Base-by-base conservation (phyloP, 2,888 invertebrate species). In the Cheilosia pagana region DNA sequence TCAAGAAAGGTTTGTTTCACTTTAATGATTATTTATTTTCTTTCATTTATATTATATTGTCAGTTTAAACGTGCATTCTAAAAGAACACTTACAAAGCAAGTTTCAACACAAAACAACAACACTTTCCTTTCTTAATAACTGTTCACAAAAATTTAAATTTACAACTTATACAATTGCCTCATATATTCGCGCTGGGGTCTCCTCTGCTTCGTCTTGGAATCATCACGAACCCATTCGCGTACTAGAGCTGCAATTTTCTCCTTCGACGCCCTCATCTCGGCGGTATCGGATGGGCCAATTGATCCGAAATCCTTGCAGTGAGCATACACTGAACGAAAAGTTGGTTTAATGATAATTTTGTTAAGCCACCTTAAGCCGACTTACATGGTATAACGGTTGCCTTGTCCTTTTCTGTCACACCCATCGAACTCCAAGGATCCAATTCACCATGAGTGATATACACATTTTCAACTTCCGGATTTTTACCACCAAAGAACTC, bases 371-470 rank as follows among this genome's bases (percentile, higher is more conserved):
- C 7, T 16, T 45, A 19, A 45, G 8, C 16, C 8, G 16, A 2
- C 50, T 89, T 89, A 79, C 89, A 43, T 35, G 90, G 87, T 57
- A 92, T 89, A 35, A 91, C 85, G 0, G 89, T 89, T 43, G 90
- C 90, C 16, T 88, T 88, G 2, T 89, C 87, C 1, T 59, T 60
- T 2, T 91, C 90, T 12, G 90, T 88, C 6, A 92, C 89, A 6
- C 94, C 94, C 81, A 94, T 90, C 4, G 92, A 88, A 88, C 92
- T 92, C 94, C 94, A 94, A 25, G 94, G 94, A 90, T 94, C 94
- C 14, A 93, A 87, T 59, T 90, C 90, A 1, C 94, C 94, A 79
- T 94, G 93, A 3, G 93, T 92, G 87, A 93, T 93, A 41, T 93
- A 92, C 0, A 94, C 92, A 82, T 93, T 93, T 19, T 90, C 91